Base-by-base conservation (phyloP, 2,888 invertebrate genomes). In the Eilema caniola region DNA sequence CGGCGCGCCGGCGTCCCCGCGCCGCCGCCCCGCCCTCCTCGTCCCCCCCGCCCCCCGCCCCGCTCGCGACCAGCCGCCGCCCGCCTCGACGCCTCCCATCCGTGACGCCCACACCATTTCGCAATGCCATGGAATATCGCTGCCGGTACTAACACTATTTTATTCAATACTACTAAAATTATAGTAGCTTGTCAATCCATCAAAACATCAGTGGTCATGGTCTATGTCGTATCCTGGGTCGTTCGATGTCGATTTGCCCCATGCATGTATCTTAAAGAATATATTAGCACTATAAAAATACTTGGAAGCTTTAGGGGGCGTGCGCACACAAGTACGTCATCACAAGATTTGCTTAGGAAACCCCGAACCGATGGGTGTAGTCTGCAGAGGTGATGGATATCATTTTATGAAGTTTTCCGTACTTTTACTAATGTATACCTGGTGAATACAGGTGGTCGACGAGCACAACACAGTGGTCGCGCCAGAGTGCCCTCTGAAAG, bases 381-480 rank as follows among this genome's bases (percentile, higher is more conserved):
- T 67, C 59, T 53, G 63, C 68, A 62, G 57, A 68, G 82, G 82
- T 82, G 80, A 63, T 72, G 80, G 80, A 69, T 72, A 65, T 68
- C 1, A 16, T 72, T 57, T 56, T 31, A 73, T 65, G 57, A 73
- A 69, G 69, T 77, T 69, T 56, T 64, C 73, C 74, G 66, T 73
- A 66, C 56, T 56, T 63, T 67, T 62, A 12, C 67, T 79, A 72
- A 83, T 72, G 3, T 68, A 61, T 47, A 65, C 12, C 23, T 41
- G 61, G 67, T 72, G 71, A 66, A 64, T 73, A 78, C 92, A 98
- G 98, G 98, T 98, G 75, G 98, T 98, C 71, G 98, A 98, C 91
- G 98, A 98, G 88, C 97, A 97, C 83, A 96, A 96, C 80, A 96
- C 97, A 53, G 96, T 96, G 84, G 95, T 96, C 66, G 96, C 97